phyloP scores from a whole-genome alignment of 2,113 vertebrate genomes.

The Lophotis ruficrista region DNA sequence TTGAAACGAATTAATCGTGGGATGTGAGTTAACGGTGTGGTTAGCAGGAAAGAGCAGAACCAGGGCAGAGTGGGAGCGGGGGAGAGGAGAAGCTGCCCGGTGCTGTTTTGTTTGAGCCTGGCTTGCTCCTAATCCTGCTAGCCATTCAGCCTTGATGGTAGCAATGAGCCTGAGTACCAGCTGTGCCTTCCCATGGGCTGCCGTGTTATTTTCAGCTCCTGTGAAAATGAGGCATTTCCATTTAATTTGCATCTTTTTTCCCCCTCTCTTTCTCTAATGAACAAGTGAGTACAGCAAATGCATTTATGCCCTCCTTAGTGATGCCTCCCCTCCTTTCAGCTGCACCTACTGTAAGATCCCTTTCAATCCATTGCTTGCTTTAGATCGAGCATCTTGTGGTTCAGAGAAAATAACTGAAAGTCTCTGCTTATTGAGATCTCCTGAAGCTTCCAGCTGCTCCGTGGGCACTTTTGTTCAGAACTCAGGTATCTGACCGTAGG shows the following conservation, averaged over 20 bases:
- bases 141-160: slow-evolving; percentile 37
- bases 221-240: slow-evolving; percentile 51
- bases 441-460: background rate
- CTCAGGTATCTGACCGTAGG: background rate
- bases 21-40: background rate
- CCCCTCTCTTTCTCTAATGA: background rate
- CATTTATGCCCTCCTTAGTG: background rate
- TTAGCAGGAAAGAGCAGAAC: background rate
- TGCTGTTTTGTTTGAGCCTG: slow-evolving; percentile 35
- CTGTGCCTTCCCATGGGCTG: slow-evolving; percentile 21
- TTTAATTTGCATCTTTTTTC: slow-evolving; percentile 44
- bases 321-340: background rate
- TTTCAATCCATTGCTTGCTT: slow-evolving; percentile 16
- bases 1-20: background rate
- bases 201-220: slow-evolving; percentile 13
- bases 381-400: background rate
- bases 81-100: background rate
- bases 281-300: slow-evolving; percentile 32
- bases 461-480: background rate
- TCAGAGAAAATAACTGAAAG: background rate
- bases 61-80: background rate
- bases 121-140: slow-evolving; percentile 8
- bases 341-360: background rate
- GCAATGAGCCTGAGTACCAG: slow-evolving; percentile 32
- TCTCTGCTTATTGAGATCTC: background rate